phyloP scores from a whole-genome alignment of 2,888 invertebrate genomes.

The Minunthozetes semirufus region DNA sequence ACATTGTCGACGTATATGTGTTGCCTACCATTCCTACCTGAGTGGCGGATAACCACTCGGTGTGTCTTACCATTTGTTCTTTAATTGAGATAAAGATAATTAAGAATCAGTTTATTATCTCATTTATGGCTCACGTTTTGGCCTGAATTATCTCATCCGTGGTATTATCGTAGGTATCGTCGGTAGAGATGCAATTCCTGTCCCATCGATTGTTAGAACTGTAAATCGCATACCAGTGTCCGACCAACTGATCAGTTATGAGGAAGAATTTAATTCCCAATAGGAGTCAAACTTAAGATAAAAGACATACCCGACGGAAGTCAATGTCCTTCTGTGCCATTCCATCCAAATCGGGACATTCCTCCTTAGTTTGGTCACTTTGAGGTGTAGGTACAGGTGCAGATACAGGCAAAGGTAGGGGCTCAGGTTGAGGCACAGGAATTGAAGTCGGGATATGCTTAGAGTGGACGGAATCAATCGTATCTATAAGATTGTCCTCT shows the following conservation, averaged over 20 bases:
- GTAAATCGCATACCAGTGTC: conserved; percentile 15
- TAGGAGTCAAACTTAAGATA: too few species aligned
- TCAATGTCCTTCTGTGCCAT: neutral
- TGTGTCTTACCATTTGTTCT: conserved; percentile 14
- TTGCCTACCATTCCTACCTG: neutral
- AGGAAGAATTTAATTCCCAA: too few species aligned
- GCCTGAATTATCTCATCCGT: neutral
- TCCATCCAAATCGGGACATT: neutral
- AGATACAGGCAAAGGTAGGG: neutral
- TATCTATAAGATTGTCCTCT: too few species aligned
- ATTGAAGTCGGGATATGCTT: too few species aligned
- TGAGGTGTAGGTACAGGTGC: neutral
- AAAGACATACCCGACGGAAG: neutral
- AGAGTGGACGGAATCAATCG: too few species aligned
- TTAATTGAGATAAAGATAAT: too few species aligned
- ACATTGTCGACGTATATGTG: neutral
- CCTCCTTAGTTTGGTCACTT: neutral
- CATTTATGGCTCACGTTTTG: neutral
- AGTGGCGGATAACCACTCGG: neutral
- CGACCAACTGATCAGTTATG: neutral
- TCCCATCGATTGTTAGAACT: neutral
- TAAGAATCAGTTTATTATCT: neutral
- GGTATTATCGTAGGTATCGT: neutral
- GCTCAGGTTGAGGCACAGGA: too few species aligned
- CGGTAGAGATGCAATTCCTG: neutral